Conservation (phyloP, 2,888 invertebrate species). For the Trachelus stipa region DNA sequence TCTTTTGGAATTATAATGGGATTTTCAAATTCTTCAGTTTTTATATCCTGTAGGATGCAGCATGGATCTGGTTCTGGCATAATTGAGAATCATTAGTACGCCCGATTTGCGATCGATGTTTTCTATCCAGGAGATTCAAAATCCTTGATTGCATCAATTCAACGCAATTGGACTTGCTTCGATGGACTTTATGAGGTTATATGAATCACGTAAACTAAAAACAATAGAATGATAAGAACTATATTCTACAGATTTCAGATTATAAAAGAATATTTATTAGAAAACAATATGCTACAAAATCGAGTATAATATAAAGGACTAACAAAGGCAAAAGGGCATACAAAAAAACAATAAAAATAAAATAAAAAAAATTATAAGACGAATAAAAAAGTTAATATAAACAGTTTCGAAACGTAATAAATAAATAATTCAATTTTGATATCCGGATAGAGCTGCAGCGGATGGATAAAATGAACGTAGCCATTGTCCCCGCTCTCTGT, state of each 20-base stretch:
- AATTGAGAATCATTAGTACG: neutral
- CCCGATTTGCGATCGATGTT: neutral
- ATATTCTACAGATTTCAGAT: neutral
- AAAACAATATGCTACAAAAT: neutral
- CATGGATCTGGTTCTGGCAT: neutral
- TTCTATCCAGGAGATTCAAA: neutral
- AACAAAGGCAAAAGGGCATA: conserved; percentile 7
- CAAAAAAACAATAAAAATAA: conserved; percentile 5
- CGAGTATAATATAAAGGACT: neutral
- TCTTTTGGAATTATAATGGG: neutral
- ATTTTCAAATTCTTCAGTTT: neutral
- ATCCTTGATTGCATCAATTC: neutral
- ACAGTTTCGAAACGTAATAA: conserved; percentile 6
- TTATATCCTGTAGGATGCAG: neutral
- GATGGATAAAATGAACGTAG: conserved; percentile 79
- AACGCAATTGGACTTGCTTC: neutral
- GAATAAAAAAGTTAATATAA: conserved; percentile 21
- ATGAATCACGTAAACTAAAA: neutral
- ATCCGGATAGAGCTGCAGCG: conserved; percentile 75
- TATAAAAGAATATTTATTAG: neutral
- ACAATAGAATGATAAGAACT: neutral
- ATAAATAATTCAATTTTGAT: conserved; percentile 45
- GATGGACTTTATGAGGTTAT: neutral
- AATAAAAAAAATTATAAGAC: conserved; percentile 17
- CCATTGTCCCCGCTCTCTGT: conserved; percentile 75